Conservation (phyloP, 2,113 vertebrate genomes). For the Saccopteryx bilineata region DNA sequence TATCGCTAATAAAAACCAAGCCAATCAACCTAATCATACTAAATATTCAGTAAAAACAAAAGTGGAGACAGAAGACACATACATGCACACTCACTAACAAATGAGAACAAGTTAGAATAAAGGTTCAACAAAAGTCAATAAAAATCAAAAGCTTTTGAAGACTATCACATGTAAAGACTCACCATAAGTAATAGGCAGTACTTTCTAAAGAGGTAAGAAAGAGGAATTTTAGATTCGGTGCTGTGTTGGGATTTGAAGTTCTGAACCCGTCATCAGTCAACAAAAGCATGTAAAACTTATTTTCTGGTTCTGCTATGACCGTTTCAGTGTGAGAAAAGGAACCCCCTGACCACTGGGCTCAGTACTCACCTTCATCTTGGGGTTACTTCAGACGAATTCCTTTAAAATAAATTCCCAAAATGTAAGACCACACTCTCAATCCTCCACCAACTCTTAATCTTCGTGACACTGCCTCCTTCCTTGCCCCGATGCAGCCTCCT, state of each 20-base stretch:
- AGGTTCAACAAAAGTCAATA: background rate
- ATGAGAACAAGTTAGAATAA: background rate
- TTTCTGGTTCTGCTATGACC: background rate
- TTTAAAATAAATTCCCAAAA: background rate
- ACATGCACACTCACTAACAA: background rate
- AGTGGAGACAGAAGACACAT: background rate
- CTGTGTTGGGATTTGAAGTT: background rate
- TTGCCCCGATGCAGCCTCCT: background rate
- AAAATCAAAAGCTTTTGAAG: background rate
- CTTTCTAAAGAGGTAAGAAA: background rate
- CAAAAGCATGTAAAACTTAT: background rate
- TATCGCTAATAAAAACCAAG: background rate
- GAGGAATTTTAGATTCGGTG: background rate
- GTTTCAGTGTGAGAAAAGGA: background rate
- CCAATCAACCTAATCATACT: background rate
- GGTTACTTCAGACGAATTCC: background rate
- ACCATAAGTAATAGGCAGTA: background rate
- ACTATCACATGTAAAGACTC: background rate
- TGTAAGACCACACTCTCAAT: background rate
- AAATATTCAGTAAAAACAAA: conserved; percentile 16
- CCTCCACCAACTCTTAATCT: background rate
- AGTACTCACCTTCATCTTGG: background rate
- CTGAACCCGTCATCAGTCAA: background rate
- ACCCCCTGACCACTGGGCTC: background rate
- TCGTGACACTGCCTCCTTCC: background rate